Percentiles rank a stretch among this genome's conserved stretches.
These are phyloP conservation scores for Helicoverpa assulta DNA, from an alignment of 2,888 invertebrate species.

Conservation along the genomic window DNA sequence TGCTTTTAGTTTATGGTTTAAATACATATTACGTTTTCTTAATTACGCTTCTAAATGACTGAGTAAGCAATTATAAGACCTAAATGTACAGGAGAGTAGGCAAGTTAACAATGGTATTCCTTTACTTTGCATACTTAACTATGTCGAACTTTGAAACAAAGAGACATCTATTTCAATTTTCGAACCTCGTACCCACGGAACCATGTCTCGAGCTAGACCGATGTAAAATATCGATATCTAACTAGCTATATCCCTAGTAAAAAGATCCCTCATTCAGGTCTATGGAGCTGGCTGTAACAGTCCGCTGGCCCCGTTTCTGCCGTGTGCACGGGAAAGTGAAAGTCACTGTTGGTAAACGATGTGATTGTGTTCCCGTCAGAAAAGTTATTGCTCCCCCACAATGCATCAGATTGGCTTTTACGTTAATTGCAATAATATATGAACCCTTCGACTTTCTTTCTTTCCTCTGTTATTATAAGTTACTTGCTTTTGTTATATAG, in stretches of 20 bases:
- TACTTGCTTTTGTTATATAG: background rate
- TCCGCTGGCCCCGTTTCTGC: conserved; percentile 69
- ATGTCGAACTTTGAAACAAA: too few relatives aligned
- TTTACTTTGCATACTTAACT: too few relatives aligned
- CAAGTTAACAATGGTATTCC: too few relatives aligned
- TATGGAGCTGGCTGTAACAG: conserved; percentile 60
- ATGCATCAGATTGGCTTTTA: conserved; percentile 36
- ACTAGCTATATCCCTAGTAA: conserved; percentile 19
- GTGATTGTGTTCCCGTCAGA: conserved; percentile 56
- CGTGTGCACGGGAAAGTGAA: conserved; percentile 68
- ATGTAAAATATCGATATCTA: conserved; percentile 35
- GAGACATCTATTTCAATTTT: background rate
- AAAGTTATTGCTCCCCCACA: conserved; percentile 38
- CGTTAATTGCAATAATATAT: conserved; percentile 16
- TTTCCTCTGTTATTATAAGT: background rate
- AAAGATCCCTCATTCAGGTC: conserved; percentile 26
- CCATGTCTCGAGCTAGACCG: background rate
- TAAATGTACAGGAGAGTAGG: background rate
- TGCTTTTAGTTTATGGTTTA: conserved; percentile 1
- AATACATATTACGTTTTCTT: conserved; percentile 4
- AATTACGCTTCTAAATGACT: conserved; percentile 10
- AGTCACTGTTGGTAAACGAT: conserved; percentile 68
- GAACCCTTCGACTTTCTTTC: background rate
- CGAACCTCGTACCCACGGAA: background rate
- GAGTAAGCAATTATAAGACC: background rate